These are phyloP conservation scores for Hirtodrosophila alboralis DNA, from an alignment of 2,888 invertebrate genomes.

Conservation along the genomic window DNA sequence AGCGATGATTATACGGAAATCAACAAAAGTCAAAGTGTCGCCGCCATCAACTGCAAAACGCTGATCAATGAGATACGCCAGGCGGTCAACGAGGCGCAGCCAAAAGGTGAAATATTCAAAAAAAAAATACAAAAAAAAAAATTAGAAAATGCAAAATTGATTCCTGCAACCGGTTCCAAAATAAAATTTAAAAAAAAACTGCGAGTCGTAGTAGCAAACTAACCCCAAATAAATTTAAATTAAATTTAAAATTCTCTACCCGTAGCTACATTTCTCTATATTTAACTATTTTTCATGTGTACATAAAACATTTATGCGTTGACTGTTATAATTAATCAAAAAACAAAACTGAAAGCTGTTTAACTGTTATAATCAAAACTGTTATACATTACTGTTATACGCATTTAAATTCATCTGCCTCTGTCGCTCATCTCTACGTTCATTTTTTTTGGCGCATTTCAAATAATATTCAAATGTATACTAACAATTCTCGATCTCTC, in stretches of 20 bases:
- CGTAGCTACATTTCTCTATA: conserved; percentile 7
- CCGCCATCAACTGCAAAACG: conserved; percentile 91
- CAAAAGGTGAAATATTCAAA: conserved; percentile 87
- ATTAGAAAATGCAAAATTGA: no score
- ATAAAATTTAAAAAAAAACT: no score
- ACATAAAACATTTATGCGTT: conserved; percentile 15
- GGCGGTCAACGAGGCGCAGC: conserved; percentile 94
- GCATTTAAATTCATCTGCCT: conserved; percentile 35
- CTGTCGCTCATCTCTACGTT: conserved; percentile 24
- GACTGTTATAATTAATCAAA: conserved; percentile 20
- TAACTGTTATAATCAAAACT: conserved; percentile 24
- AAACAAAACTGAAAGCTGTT: no score
- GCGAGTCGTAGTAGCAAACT: conserved; percentile 29
- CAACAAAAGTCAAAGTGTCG: conserved; percentile 87
- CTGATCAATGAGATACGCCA: conserved; percentile 94
- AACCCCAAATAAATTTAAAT: no score
- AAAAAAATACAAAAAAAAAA: no score
- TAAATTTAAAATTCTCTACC: conserved; percentile 16
- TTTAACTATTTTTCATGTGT: conserved; percentile 38
- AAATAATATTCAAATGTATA: conserved; percentile 18
- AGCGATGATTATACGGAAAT: conserved; percentile 87
- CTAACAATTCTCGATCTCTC: conserved; percentile 31
- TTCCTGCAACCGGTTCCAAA: conserved; percentile 18
- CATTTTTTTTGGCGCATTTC: conserved; percentile 20
- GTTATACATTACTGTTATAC: conserved; percentile 37